Evolutionary conservation across 1,140 invertebrate genomes (phyloP).

Genomic region (Protaetia brevitarsis): DNA sequence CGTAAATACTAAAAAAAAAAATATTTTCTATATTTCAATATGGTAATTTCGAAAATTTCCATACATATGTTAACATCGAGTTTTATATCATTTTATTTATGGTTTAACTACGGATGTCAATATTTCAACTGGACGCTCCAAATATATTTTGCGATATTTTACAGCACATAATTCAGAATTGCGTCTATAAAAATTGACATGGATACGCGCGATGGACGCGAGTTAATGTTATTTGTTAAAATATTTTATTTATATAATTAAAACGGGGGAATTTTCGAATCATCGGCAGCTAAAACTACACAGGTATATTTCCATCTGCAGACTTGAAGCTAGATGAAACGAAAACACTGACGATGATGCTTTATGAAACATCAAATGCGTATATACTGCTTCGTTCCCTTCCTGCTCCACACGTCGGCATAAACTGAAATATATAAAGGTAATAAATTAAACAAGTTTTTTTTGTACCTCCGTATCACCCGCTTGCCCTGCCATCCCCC

Average conservation of each 20-base stretch:
- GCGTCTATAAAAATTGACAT: slow-evolving; percentile 1
- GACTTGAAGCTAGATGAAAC: no score
- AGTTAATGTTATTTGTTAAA: not conserved
- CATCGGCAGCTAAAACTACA: not conserved
- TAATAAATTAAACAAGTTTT: slow-evolving; percentile 19
- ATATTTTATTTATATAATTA: not conserved
- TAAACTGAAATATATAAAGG: not conserved
- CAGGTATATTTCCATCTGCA: not conserved
- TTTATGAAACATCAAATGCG: not conserved
- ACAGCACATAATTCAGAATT: slow-evolving; percentile 4
- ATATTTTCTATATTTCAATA: no score
- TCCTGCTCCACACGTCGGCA: not conserved
- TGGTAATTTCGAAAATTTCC: no score
- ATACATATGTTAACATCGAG: no score
- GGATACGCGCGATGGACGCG: not conserved
- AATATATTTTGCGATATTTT: not conserved
- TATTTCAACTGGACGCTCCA: not conserved
- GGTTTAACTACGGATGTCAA: not conserved
- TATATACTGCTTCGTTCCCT: not conserved
- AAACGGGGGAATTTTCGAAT: not conserved
- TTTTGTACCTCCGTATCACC: no score
- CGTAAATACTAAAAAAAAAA: no score
- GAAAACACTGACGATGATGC: not conserved
- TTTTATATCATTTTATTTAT: slow-evolving; percentile 3
- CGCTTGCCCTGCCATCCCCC: no score